Evolutionary conservation across 2,113 vertebrate species (phyloP), one percentile per base, ranked within the genome.

Genomic region (Arizona elegans): DNA sequence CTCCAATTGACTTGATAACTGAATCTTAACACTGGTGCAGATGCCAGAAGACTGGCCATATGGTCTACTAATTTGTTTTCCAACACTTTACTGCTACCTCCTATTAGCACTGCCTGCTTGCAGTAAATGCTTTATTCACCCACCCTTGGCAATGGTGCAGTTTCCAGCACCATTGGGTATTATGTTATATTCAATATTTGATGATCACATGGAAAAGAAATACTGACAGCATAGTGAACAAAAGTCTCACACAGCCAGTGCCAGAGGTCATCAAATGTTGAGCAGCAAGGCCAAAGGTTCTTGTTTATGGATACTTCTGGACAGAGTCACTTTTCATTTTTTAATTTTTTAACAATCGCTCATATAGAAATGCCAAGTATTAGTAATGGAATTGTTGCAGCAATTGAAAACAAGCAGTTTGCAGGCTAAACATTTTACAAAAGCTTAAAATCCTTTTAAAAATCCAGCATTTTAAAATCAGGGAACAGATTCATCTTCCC

Each of bases 391-490:
- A 89, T 75, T 12, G 1, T 15, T 54, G 59, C 33, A 88, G 21
- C 12, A 58, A 15, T 11, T 62, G 85, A 53, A 55, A 33, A 13
- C n/a, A 43, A 0, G 89, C 93, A 89, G 91, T 70, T 56, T 58
- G 29, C 43, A 53, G 0, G 88, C 75, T 8, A 8, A 29, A 75
- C 88, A 85, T 10, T 92, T 94, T 89, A 75, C 53, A 93, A 90
- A 95, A 58, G 29, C 90, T 94, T 94, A 95, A 53, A 81, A 81
- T 43, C 75, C 92, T 59, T 24, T 17, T 5, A 92, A 86, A 70
- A n/a, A n/a, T 11, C 29, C 85, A 65, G 53, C 86, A 70, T 87
- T 17, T 13, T 26, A 58, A 62, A 62, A 23, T 43, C 58, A n/a
- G 8, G 87, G 43, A 56, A 65, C 62, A 62, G 6, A 65, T 65